Percentiles rank a stretch among this genome's conserved stretches.
phyloP scores from a whole-genome alignment of 2,888 invertebrate genomes.

The Globia sparganii region DNA sequence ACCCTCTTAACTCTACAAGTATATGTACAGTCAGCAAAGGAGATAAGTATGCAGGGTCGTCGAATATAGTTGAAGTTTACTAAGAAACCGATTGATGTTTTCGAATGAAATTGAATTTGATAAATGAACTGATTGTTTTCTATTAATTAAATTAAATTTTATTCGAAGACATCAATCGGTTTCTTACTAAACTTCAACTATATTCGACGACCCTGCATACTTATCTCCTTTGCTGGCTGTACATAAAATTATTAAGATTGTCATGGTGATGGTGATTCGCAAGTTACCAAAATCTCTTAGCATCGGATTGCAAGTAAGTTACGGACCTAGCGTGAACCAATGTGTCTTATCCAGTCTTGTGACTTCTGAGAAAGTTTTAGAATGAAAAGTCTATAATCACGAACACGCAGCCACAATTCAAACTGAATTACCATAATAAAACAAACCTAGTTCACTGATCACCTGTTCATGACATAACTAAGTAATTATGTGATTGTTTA shows the following conservation, averaged over 20 bases:
- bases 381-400: background rate
- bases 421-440: background rate
- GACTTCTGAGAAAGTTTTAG: background rate
- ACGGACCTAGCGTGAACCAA: background rate
- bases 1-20: background rate
- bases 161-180: too few relatives aligned
- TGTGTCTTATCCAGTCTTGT: background rate
- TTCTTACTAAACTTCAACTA: too few relatives aligned
- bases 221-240: too few relatives aligned
- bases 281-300: background rate
- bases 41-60: too few relatives aligned
- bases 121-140: too few relatives aligned
- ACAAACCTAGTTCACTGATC: background rate
- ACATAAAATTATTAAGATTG: background rate
- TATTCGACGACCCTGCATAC: too few relatives aligned
- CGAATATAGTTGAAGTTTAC: too few relatives aligned
- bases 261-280: background rate
- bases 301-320: background rate
- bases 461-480: background rate
- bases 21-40: too few relatives aligned
- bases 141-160: too few relatives aligned
- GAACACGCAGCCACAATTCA: background rate
- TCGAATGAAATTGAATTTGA: too few relatives aligned
- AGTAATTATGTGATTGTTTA: conserved; percentile 4
- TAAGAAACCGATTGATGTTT: too few relatives aligned